These are phyloP conservation scores for Pangasius krempfi DNA, from an alignment of 2,797 vertebrate genomes.

Conservation along the genomic window DNA sequence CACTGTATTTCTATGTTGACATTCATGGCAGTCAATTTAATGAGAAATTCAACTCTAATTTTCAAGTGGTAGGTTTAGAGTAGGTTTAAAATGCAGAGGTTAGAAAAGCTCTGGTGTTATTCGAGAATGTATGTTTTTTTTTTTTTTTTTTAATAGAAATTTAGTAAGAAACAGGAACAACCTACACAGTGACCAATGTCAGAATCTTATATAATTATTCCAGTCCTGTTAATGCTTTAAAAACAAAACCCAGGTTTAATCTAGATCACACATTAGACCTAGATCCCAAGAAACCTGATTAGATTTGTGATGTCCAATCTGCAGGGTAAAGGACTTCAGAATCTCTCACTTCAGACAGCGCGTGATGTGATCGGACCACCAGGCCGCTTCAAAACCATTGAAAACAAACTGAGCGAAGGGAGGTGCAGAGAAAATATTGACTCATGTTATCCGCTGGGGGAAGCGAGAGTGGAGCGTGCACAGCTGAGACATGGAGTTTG, in stretches of 20 bases:
- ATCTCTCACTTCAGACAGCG: constrained; percentile 59
- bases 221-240: neutral
- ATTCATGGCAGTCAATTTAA: neutral
- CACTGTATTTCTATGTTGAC: neutral
- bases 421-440: constrained; percentile 69
- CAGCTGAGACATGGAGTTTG: constrained; percentile 47
- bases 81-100: neutral
- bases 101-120: constrained; percentile 4
- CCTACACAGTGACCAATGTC: neutral
- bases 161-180: neutral
- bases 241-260: neutral
- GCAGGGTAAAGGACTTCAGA: constrained; percentile 53
- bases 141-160: neutral
- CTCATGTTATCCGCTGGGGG: constrained; percentile 56
- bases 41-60: neutral
- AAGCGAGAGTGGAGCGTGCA: constrained; percentile 22
- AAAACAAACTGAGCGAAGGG: constrained; percentile 63
- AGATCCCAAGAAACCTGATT: neutral
- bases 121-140: neutral
- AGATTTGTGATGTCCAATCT: constrained; percentile 48
- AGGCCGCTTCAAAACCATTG: constrained; percentile 69
- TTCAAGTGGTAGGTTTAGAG: neutral
- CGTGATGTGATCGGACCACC: constrained; percentile 62
- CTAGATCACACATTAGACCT: neutral
- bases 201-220: neutral